Conservation (phyloP, 1,140 invertebrate genomes). For the Orussus abietinus region DNA sequence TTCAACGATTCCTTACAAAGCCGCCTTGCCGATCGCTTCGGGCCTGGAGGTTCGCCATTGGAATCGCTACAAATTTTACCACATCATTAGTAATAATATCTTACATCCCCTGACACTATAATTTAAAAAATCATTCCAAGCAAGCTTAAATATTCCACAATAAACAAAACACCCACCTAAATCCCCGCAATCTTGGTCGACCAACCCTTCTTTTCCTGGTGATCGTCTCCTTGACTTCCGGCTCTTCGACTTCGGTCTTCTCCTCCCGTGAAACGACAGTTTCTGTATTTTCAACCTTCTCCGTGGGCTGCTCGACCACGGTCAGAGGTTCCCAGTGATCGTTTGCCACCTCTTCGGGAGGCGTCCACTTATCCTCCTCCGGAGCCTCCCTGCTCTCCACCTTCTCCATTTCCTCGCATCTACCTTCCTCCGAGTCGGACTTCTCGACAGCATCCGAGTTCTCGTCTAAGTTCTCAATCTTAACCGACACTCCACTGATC, state of each 20-base stretch:
- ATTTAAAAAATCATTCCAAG: not conserved
- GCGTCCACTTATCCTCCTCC: not conserved
- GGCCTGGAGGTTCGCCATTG: slow-evolving; percentile 37
- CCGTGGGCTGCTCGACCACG: no score
- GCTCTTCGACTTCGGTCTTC: no score
- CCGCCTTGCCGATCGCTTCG: slow-evolving; percentile 50
- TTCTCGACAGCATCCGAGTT: slow-evolving; percentile 35
- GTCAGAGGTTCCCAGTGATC: no score
- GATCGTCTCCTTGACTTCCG: slow-evolving; percentile 18
- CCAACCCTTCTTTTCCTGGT: slow-evolving; percentile 39
- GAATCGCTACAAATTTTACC: slow-evolving; percentile 37
- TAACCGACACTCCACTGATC: slow-evolving; percentile 47
- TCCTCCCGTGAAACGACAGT: no score
- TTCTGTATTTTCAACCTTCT: no score
- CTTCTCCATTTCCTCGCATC: slow-evolving; percentile 12
- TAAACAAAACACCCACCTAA: slow-evolving; percentile 30
- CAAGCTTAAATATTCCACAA: slow-evolving; percentile 8
- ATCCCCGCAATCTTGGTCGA: slow-evolving; percentile 34
- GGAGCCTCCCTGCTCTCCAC: not conserved
- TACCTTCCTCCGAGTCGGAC: slow-evolving; percentile 32
- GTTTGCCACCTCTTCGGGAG: no score
- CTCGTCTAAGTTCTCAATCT: slow-evolving; percentile 46
- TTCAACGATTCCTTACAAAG: slow-evolving; percentile 48
- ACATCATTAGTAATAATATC: not conserved
- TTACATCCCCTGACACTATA: no score